phyloP scores from a whole-genome alignment of 1,140 invertebrate genomes.

The Procambarus clarkii region DNA sequence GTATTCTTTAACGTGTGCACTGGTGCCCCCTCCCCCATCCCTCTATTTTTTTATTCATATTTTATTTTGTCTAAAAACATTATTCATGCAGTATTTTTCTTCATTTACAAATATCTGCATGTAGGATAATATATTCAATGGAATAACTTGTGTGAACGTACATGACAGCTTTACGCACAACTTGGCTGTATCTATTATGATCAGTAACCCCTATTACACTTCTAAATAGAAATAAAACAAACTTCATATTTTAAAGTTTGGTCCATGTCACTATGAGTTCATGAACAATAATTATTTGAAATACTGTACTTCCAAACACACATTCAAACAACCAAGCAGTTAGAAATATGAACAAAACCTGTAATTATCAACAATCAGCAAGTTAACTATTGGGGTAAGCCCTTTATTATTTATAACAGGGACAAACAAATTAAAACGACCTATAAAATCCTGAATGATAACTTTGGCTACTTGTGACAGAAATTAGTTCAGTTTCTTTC shows the following conservation, averaged over 20 bases:
- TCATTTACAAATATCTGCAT: too few relatives aligned
- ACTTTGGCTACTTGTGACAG: neutral
- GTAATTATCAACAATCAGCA: neutral
- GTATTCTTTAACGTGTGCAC: neutral
- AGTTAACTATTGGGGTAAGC: neutral
- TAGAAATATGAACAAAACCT: neutral
- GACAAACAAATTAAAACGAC: too few relatives aligned
- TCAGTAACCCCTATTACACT: neutral
- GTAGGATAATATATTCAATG: too few relatives aligned
- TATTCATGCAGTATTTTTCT: too few relatives aligned
- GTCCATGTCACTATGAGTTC: neutral
- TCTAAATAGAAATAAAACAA: neutral
- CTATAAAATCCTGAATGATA: too few relatives aligned
- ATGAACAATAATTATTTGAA: neutral
- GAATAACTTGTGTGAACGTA: neutral
- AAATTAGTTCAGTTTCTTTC: too few relatives aligned
- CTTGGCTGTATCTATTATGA: neutral
- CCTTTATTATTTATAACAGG: neutral
- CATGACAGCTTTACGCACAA: neutral
- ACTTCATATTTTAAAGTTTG: neutral
- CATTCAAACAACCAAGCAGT: slow-evolving; percentile 2
- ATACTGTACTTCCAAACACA: neutral
- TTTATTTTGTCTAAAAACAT: too few relatives aligned
- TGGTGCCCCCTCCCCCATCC: neutral
- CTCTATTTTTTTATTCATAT: too few relatives aligned